Evolutionary conservation across 2,797 vertebrate species (phyloP).

Genomic region (Nannoperca obscura): DNA sequence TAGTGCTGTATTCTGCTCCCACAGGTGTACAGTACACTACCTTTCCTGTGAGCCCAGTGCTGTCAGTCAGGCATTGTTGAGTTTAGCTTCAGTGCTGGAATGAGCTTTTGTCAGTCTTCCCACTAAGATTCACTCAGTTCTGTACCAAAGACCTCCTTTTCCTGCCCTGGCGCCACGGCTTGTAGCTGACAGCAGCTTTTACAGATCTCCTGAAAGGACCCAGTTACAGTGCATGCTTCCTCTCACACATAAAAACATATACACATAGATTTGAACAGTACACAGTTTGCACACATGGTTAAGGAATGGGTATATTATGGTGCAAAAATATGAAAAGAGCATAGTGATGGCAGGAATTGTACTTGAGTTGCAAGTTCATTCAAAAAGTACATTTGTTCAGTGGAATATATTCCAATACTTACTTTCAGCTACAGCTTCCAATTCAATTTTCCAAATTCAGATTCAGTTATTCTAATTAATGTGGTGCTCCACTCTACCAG

Average conservation of each 20-base stretch:
- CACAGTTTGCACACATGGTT: slow-evolving; percentile 15
- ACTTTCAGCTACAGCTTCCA: not conserved
- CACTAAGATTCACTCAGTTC: slow-evolving; percentile 58
- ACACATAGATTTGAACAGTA: slow-evolving; percentile 19
- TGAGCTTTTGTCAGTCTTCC: slow-evolving; percentile 69
- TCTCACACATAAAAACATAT: slow-evolving; percentile 41
- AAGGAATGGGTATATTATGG: not conserved
- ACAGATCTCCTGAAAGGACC: slow-evolving; percentile 71
- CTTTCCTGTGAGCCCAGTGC: slow-evolving; percentile 51
- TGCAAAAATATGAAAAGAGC: slow-evolving; percentile 6
- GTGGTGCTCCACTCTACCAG: not conserved
- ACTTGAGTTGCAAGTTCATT: not conserved
- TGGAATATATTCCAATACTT: not conserved
- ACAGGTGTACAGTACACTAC: slow-evolving; percentile 34
- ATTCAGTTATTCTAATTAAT: not conserved
- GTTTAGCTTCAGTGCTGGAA: slow-evolving; percentile 60
- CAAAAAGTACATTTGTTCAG: not conserved
- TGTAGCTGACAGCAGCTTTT: slow-evolving; percentile 73
- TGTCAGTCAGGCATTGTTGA: slow-evolving; percentile 65
- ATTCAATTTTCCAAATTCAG: not conserved
- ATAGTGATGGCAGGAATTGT: not conserved
- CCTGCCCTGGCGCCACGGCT: slow-evolving; percentile 75
- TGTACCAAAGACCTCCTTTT: slow-evolving; percentile 73
- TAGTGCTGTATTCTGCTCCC: slow-evolving; percentile 21
- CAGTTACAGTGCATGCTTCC: slow-evolving; percentile 50